A percentile compares a stretch with the other conserved stretches of the same genome.
Evolutionary conservation across 2,113 vertebrate genomes (phyloP).

Genomic region (Accipiter cooperii): DNA sequence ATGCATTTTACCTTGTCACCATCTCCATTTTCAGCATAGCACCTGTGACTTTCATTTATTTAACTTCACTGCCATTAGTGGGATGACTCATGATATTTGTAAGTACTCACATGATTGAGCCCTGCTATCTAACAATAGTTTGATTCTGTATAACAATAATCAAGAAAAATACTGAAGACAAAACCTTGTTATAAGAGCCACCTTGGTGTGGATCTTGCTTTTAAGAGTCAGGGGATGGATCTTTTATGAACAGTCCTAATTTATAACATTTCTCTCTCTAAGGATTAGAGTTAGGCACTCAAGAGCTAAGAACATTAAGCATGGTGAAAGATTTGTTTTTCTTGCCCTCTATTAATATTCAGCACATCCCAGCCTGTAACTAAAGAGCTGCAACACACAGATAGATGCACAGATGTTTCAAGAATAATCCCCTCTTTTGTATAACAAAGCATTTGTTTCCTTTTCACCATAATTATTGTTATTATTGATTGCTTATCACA

Average conservation of each 20-base stretch:
- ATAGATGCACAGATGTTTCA: background rate
- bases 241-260: background rate
- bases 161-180: background rate
- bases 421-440: background rate
- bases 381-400: background rate
- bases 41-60: background rate
- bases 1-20: background rate
- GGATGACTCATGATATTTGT: background rate
- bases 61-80: background rate
- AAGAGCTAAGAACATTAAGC: background rate
- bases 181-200: background rate
- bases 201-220: background rate
- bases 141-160: background rate
- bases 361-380: background rate
- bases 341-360: background rate
- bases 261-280: background rate
- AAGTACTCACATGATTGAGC: constrained; percentile 12
- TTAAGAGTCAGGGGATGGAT: background rate
- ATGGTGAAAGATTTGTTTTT: background rate
- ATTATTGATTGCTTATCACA: background rate
- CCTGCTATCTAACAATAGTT: background rate
- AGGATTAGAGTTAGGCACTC: background rate
- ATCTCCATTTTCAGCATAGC: background rate
- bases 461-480: background rate
- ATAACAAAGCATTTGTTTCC: background rate